Evolutionary conservation across 2,797 vertebrate genomes (phyloP).

Genomic region (Lerista edwardsae): DNA sequence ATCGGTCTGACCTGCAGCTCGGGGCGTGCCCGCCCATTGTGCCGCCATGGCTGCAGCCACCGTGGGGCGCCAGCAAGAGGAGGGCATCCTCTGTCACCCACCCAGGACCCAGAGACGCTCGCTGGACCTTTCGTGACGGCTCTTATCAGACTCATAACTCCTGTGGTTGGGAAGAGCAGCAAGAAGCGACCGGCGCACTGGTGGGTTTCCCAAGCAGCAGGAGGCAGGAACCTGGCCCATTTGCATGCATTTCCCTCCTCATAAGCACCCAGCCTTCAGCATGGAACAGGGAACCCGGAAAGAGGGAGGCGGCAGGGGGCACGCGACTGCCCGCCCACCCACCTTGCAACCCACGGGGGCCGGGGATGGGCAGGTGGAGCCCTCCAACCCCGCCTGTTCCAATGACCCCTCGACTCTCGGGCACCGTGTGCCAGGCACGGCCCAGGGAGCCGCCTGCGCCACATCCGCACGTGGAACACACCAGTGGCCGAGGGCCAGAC

Average conservation of each 20-base stretch:
- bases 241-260: slow-evolving; percentile 14
- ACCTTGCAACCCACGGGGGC: not conserved
- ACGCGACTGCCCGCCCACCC: not conserved
- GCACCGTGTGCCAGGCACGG: not conserved
- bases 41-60: no score
- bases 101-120: no score
- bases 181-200: no score
- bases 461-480: no score
- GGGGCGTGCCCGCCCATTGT: no score
- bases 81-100: no score
- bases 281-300: not conserved
- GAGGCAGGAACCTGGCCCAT: not conserved
- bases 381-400: not conserved
- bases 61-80: no score
- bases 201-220: not conserved
- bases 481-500: not conserved
- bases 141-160: no score
- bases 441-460: not conserved
- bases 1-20: no score
- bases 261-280: no score
- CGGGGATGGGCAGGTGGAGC: not conserved
- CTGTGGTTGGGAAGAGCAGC: no score
- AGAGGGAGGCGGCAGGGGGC: not conserved
- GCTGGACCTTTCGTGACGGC: no score
- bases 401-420: not conserved